These are phyloP conservation scores for Apoda limacodes DNA, from an alignment of 2,888 invertebrate species.

Conservation along the genomic window DNA sequence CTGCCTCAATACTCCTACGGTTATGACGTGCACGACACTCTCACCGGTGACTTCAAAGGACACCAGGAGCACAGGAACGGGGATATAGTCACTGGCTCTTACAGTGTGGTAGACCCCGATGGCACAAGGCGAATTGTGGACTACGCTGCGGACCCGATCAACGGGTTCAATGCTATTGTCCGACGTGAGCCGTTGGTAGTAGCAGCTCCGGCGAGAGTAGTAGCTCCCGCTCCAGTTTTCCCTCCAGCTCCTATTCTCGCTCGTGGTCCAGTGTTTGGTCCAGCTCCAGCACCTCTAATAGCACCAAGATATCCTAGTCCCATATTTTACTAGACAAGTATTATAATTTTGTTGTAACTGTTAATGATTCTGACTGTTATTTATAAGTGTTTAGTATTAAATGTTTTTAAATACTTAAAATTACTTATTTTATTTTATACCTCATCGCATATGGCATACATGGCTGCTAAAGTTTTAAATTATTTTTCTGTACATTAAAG, in stretches of 20 bases:
- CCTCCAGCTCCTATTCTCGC: slow-evolving; percentile 34
- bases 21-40: slow-evolving; percentile 68
- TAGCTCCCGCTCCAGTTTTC: slow-evolving; percentile 25
- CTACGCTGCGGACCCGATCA: slow-evolving; percentile 65
- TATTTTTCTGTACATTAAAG: too few relatives aligned
- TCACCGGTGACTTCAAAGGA: slow-evolving; percentile 71
- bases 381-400: slow-evolving; percentile 36
- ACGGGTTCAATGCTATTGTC: slow-evolving; percentile 71
- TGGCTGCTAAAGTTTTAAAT: too few relatives aligned
- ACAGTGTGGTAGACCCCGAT: slow-evolving; percentile 66
- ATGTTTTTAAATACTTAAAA: slow-evolving; percentile 49
- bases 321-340: slow-evolving; percentile 56
- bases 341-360: slow-evolving; percentile 63
- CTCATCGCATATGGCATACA: too few relatives aligned
- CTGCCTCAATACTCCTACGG: slow-evolving; percentile 69
- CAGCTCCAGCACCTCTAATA: slow-evolving; percentile 30
- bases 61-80: slow-evolving; percentile 69
- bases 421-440: slow-evolving; percentile 5
- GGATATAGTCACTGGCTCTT: slow-evolving; percentile 68
- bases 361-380: slow-evolving; percentile 23
- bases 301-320: slow-evolving; percentile 46
- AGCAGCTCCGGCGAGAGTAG: slow-evolving; percentile 31
- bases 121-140: slow-evolving; percentile 69
- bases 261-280: slow-evolving; percentile 28
- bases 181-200: slow-evolving; percentile 58